phyloP scores from a whole-genome alignment of 2,113 vertebrate genomes.

The Pyrgilauda ruficollis region DNA sequence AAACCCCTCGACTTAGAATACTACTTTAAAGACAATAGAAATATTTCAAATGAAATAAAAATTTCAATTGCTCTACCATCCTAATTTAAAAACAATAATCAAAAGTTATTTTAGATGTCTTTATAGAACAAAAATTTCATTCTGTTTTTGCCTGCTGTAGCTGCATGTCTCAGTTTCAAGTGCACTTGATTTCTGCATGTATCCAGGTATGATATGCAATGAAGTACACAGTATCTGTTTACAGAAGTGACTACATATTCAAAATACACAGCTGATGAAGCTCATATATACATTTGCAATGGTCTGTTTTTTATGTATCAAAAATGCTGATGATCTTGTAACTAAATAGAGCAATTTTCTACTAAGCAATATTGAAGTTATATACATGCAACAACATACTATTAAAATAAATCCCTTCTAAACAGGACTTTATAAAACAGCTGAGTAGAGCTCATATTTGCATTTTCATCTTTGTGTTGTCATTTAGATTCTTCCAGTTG shows the following conservation, averaged over 20 bases:
- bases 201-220: background rate
- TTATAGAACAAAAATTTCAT: background rate
- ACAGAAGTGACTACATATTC: background rate
- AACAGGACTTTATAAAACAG: background rate
- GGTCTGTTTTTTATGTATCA: background rate
- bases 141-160: background rate
- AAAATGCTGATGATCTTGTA: background rate
- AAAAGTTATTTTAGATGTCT: background rate
- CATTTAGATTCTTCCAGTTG: background rate
- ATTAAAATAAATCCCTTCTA: background rate
- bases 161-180: background rate
- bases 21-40: background rate
- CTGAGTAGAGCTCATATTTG: background rate
- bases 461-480: background rate
- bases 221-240: background rate
- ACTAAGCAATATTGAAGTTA: background rate
- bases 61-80: accelerated
- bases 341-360: background rate
- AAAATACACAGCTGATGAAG: background rate
- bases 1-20: background rate
- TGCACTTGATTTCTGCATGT: background rate
- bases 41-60: background rate
- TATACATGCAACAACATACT: background rate
- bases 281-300: background rate
- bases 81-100: background rate